A percentile compares a stretch with the other conserved stretches of the same genome.
These are phyloP conservation scores for Hassar affinis DNA, from an alignment of 2,113 vertebrate species.

Conservation along the genomic window DNA sequence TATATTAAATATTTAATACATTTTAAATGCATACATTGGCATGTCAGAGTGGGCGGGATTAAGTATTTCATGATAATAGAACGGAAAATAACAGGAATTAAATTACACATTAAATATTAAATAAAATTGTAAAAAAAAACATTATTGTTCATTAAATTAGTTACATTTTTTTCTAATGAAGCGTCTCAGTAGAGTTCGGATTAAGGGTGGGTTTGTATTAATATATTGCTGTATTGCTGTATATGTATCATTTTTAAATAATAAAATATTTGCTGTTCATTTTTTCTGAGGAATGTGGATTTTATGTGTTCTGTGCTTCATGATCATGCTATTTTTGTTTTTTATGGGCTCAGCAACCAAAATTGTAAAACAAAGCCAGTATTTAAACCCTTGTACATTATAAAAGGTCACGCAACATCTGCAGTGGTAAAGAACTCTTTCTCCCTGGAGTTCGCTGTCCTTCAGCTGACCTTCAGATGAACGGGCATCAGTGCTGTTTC, in stretches of 20 bases:
- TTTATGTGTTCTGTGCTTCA: not conserved
- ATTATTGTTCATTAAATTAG: not conserved
- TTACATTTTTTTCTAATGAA: not conserved
- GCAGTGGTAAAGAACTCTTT: not conserved
- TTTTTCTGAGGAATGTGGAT: not conserved
- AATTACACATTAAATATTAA: not conserved
- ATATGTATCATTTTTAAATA: too few relatives aligned
- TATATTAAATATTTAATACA: too few relatives aligned
- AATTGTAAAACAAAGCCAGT: not conserved
- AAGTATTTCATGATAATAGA: not conserved
- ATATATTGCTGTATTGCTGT: too few relatives aligned
- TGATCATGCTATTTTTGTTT: not conserved
- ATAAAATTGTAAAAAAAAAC: not conserved
- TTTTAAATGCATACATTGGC: too few relatives aligned
- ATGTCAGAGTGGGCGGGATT: not conserved
- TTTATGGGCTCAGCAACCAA: not conserved
- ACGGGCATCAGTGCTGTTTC: not conserved
- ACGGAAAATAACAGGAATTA: not conserved
- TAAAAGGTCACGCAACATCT: not conserved
- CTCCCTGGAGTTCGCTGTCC: not conserved
- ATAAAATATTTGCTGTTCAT: not conserved
- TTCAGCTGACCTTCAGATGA: conserved; percentile 14
- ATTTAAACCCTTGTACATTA: not conserved
- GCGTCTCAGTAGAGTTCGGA: not conserved
- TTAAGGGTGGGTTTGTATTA: not conserved